Evolutionary conservation across 2,797 vertebrate species (phyloP), one percentile per base, ranked within the genome.

Genomic region (Lophotriccus pileatus): DNA sequence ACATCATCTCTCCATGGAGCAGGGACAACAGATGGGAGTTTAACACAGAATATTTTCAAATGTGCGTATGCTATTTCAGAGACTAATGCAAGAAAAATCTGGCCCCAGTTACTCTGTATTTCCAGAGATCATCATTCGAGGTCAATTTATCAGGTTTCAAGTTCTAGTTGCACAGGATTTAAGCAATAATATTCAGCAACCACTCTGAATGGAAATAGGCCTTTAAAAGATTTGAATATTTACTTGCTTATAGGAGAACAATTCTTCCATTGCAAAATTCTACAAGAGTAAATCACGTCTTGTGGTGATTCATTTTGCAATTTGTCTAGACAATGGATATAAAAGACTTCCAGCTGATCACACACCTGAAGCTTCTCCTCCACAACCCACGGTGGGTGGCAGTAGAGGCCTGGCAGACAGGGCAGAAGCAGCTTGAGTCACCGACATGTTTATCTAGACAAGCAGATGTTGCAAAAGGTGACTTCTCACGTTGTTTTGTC

Each of bases 401-500:
- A 78, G 94, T 79, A 88, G 90, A 95, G 93, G 83, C 90, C 90
- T 68, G 1, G 60, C 63, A 75, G 90, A 87, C 16, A 10, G 32
- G 37, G 62, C 15, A 94, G 82, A 63, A 80, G 59, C 30, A 63
- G 58, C 50, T 58, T 53, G 70, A 90, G 49, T 87, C 74, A 74
- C 30, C 24, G 44, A 81, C 53, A 79, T 73, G 53, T 90, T 95
- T 91, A 70, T 91, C 68, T 59, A 25, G 63, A 44, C 34, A 66
- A 83, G 44, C 59, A 87, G 70, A 85, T 77, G 53, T 95, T 96
- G 52, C 23, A 86, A 47, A 91, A 92, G 60, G 46, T 68, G 44
- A 80, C 15, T 96, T 96, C 86, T 95, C 69, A 55, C 60, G 36
- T 90, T 95, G 91, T 89, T 97, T 91, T 72, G 11, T 75, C 11